Evolutionary conservation across 2,797 vertebrate genomes (phyloP).

Genomic region (Thunnus albacares): DNA sequence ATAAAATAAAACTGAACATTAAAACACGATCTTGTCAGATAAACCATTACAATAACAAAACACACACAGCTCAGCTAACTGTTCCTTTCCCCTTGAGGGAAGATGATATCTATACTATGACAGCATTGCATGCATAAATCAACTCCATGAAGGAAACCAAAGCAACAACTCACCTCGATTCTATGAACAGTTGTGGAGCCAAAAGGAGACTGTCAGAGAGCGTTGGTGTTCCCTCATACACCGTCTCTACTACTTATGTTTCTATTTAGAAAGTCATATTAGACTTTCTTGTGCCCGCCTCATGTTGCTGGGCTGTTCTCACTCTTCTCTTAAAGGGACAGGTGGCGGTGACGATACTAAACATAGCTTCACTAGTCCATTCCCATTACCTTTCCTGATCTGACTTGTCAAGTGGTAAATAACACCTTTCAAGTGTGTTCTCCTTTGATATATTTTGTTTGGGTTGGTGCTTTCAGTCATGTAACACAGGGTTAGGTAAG

Average conservation of each 20-base stretch:
- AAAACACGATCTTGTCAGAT: constrained; percentile 1
- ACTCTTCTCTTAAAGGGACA: constrained; percentile 76
- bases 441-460: background rate
- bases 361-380: constrained; percentile 57
- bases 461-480: background rate
- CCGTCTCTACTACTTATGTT: constrained; percentile 44
- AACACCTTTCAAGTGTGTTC: background rate
- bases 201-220: background rate
- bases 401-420: constrained; percentile 16
- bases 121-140: constrained; percentile 18
- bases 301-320: constrained; percentile 30
- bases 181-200: constrained; percentile 11
- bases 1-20: constrained; percentile 14
- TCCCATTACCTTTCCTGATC: constrained; percentile 12
- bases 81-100: constrained; percentile 8
- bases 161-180: constrained; percentile 66
- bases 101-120: constrained; percentile 21
- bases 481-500: background rate
- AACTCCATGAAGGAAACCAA: constrained; percentile 40
- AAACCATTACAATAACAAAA: constrained; percentile 37
- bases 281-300: constrained; percentile 40
- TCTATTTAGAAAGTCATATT: constrained; percentile 69
- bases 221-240: constrained; percentile 39
- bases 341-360: constrained; percentile 50
- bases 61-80: background rate